These are phyloP conservation scores for Typhlichthys eigenmanni DNA, from an alignment of 2,797 vertebrate species.

Conservation along the genomic window DNA sequence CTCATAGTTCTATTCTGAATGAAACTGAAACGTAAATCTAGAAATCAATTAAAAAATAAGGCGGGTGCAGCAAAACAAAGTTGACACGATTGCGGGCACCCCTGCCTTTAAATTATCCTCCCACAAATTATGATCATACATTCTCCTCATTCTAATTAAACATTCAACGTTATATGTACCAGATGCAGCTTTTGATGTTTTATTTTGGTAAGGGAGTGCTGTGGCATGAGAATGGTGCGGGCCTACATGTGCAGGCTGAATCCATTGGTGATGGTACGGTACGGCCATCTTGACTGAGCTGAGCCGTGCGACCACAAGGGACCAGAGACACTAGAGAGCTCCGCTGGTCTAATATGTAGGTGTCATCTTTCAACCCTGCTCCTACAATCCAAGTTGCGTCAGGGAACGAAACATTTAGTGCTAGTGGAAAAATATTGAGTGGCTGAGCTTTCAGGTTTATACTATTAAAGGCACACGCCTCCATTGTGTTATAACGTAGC, in stretches of 20 bases:
- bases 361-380: constrained; percentile 44
- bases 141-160: constrained; percentile 84
- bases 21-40: constrained; percentile 47
- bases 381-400: constrained; percentile 2
- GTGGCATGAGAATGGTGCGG: constrained; percentile 53
- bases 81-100: constrained; percentile 72
- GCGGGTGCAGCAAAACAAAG: constrained; percentile 66
- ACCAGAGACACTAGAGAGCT: constrained; percentile 16
- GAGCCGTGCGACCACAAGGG: constrained; percentile 32
- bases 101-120: constrained; percentile 82
- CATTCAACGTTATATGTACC: constrained; percentile 82
- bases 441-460: constrained; percentile 4
- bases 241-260: constrained; percentile 35
- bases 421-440: constrained; percentile 6
- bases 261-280: constrained; percentile 21
- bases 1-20: constrained; percentile 55
- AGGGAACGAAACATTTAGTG: constrained; percentile 9
- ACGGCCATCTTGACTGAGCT: constrained; percentile 44
- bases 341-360: constrained; percentile 40
- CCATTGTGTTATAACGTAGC: too few relatives aligned
- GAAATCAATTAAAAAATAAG: constrained; percentile 12
- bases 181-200: constrained; percentile 77
- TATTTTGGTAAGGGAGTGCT: constrained; percentile 65
- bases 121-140: constrained; percentile 76
- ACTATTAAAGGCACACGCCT: too few relatives aligned